A percentile compares a stretch with the other conserved stretches of the same genome.
Conservation (phyloP, 2,113 vertebrate species). For the Pygoscelis adeliae region DNA sequence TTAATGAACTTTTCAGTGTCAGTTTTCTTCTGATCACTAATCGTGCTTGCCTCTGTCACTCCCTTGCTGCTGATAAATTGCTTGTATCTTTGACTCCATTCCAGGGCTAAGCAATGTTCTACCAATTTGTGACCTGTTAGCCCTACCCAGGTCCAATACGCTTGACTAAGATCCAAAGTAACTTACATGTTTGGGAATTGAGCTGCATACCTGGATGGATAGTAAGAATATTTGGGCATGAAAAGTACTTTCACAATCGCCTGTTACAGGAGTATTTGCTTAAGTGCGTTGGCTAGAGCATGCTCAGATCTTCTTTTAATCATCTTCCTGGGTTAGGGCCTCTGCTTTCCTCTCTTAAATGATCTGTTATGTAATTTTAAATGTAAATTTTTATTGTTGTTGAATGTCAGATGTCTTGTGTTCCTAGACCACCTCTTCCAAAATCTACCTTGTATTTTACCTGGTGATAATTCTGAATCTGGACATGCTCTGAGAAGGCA, state of each 20-base stretch:
- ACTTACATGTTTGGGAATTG: background rate
- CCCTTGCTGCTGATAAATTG: slow-evolving; percentile 53
- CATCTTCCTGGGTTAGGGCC: background rate
- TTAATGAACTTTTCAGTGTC: slow-evolving; percentile 61
- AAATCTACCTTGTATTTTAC: background rate
- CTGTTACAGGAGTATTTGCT: slow-evolving; percentile 23
- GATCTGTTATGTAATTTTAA: fast-evolving
- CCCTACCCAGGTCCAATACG: background rate
- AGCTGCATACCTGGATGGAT: slow-evolving; percentile 5
- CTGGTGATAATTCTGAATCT: background rate
- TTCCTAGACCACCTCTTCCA: background rate
- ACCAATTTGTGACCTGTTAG: background rate
- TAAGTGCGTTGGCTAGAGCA: slow-evolving; percentile 40
- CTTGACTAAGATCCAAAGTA: background rate
- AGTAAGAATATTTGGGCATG: slow-evolving; percentile 28
- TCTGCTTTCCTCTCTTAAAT: background rate
- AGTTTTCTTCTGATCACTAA: slow-evolving; percentile 72
- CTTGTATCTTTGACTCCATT: slow-evolving; percentile 49
- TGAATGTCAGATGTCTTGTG: background rate
- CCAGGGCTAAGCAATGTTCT: slow-evolving; percentile 8
- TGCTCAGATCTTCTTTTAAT: slow-evolving; percentile 29
- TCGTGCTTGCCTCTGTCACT: slow-evolving; percentile 62
- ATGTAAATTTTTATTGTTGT: background rate
- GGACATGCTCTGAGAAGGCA: background rate
- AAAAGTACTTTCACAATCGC: slow-evolving; percentile 2